Evolutionary conservation across 2,113 vertebrate genomes (phyloP), one percentile per base, ranked within the genome.

Genomic region (Notothenia coriiceps): DNA sequence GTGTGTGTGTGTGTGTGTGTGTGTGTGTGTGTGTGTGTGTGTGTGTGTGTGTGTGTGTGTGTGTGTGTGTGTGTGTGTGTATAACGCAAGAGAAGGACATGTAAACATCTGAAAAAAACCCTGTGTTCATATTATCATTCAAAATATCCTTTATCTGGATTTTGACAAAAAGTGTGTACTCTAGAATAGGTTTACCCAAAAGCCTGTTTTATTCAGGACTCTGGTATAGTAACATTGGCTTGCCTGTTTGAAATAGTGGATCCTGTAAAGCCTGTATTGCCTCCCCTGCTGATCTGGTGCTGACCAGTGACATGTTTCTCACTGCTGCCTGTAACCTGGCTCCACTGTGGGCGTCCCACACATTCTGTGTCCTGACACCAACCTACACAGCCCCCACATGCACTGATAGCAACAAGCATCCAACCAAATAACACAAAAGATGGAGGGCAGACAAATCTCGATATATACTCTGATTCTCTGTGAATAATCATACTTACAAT

Each of bases 291-390:
- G 50, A 62, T 25, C 65, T 57, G 65, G 3, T 54, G 74, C 50
- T 44, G 29, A 71, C 63, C 76, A 52, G 29, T 69, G 57, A 76
- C 63, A 70, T 8, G 25, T 72, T 68, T 60, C 56, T 67, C 1
- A 4, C 29, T 56, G 74, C 56, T 55, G 69, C 68, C 47, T 55
- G 3, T 65, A 52, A 52, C 40, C 60, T 33, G 40, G 54, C 70
- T 74, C 59, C 29, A 29, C 11, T 12, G 14, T 22, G 49, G 18
- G 43, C 50, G n/a, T 72, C 84, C 70, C 62, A 60, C 78, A 74
- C 60, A 52, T 62, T 70, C 47, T 69, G 76, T 64, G 63, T 60
- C 50, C 64, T 69, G 67, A 73, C 60, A 43, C 5, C 66, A 51
- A 4, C 72, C 80, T 51, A 69, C 80, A 77, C 57, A 56, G 55